These are phyloP conservation scores for Pseudochirops cupreus DNA, from an alignment of 2,797 vertebrate species.

Conservation along the genomic window DNA sequence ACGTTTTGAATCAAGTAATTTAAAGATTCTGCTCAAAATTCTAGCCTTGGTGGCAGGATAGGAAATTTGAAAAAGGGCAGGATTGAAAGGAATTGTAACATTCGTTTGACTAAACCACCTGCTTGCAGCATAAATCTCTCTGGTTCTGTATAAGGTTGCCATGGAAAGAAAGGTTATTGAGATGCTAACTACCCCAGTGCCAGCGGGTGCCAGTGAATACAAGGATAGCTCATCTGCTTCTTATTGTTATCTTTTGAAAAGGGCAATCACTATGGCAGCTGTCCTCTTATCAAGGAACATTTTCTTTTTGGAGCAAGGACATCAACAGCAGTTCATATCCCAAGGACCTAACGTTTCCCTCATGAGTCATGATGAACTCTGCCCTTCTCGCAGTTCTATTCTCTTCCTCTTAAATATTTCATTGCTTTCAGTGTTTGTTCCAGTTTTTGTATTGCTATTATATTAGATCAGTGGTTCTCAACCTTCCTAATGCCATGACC, in stretches of 20 bases:
- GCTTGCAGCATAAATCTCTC: not conserved
- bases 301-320: not conserved
- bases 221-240: not conserved
- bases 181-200: not conserved
- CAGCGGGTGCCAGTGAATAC: not conserved
- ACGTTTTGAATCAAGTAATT: not conserved
- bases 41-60: not conserved
- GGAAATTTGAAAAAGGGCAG: not conserved
- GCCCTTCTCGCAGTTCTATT: not conserved
- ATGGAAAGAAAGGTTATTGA: not conserved
- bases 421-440: not conserved
- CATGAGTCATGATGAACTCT: not conserved
- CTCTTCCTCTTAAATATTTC: not conserved
- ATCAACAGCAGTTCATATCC: not conserved
- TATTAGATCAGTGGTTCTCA: not conserved
- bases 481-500: too few species aligned
- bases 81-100: not conserved
- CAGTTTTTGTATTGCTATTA: not conserved
- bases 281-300: not conserved
- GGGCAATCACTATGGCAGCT: not conserved
- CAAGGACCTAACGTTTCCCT: not conserved
- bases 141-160: not conserved
- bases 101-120: not conserved
- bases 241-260: not conserved
- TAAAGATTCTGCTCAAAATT: not conserved